phyloP scores from a whole-genome alignment of 2,888 invertebrate genomes.

The Hydropsyche betteni region DNA sequence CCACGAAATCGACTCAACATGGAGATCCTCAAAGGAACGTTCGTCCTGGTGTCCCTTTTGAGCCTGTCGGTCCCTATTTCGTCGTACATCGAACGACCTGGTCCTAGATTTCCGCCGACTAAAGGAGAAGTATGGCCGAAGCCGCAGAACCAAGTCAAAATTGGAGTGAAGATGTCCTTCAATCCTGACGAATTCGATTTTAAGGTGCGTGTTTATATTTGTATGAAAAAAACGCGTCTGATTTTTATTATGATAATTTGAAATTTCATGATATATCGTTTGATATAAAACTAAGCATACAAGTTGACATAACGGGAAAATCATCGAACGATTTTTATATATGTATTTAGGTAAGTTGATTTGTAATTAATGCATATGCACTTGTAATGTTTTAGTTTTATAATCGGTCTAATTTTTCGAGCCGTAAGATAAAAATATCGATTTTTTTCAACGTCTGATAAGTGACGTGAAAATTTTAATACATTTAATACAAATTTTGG shows the following conservation, averaged over 20 bases:
- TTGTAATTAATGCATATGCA: no score
- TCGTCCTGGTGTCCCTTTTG: background rate
- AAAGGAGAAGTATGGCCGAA: conserved; percentile 49
- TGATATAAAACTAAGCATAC: background rate
- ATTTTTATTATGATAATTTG: no score
- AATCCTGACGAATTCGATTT: conserved; percentile 23
- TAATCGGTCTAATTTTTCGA: background rate
- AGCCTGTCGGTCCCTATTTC: no score
- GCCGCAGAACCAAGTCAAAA: conserved; percentile 36
- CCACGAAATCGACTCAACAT: background rate
- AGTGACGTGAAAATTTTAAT: background rate
- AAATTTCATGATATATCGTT: background rate
- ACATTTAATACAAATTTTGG: conserved; percentile 15
- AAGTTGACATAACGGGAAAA: background rate
- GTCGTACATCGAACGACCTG: conserved; percentile 45
- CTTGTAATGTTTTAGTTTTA: background rate
- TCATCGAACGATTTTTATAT: background rate
- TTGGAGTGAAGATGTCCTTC: conserved; percentile 8
- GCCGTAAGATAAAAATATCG: background rate
- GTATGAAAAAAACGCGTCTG: background rate
- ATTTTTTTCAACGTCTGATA: background rate
- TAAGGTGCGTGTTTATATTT: conserved; percentile 21
- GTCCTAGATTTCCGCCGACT: conserved; percentile 45
- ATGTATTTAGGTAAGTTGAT: no score
- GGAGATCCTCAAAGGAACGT: background rate